Evolutionary conservation across 2,888 invertebrate species (phyloP).

Genomic region (Lissocephala sabroskyi): DNA sequence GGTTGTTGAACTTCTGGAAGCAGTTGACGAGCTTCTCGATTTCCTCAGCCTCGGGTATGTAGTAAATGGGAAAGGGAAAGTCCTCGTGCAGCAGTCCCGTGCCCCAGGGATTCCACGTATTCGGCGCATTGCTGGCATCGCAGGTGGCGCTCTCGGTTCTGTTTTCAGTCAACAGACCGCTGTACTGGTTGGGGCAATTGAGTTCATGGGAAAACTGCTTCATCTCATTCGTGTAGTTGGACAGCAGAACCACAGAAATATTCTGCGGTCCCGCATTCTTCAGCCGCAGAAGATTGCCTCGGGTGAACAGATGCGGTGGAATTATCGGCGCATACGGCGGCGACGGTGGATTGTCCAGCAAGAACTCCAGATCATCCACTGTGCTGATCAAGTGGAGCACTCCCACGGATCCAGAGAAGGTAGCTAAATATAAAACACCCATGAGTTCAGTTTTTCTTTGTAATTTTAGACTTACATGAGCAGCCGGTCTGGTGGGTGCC

Average conservation of each 20-base stretch:
- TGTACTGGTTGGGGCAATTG: slow-evolving; percentile 87
- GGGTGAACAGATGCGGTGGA: slow-evolving; percentile 77
- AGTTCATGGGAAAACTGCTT: slow-evolving; percentile 78
- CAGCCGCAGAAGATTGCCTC: slow-evolving; percentile 74
- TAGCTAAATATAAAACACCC: slow-evolving; percentile 39
- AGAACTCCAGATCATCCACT: slow-evolving; percentile 80
- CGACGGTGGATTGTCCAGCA: slow-evolving; percentile 81
- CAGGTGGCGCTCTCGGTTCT: slow-evolving; percentile 69
- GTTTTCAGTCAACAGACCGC: slow-evolving; percentile 70
- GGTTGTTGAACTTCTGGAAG: slow-evolving; percentile 80
- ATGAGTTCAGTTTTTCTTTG: background rate
- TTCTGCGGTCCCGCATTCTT: slow-evolving; percentile 74
- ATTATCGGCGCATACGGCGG: slow-evolving; percentile 87
- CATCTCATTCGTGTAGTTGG: slow-evolving; percentile 63
- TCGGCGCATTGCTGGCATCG: slow-evolving; percentile 71
- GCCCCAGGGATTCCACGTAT: slow-evolving; percentile 85
- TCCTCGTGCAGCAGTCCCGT: slow-evolving; percentile 83
- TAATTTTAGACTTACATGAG: slow-evolving; percentile 81
- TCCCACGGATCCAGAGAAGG: slow-evolving; percentile 85
- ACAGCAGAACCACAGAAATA: slow-evolving; percentile 80
- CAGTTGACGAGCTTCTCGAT: slow-evolving; percentile 77
- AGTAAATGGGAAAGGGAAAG: slow-evolving; percentile 92
- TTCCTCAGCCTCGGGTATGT: slow-evolving; percentile 76
- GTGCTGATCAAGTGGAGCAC: slow-evolving; percentile 83
- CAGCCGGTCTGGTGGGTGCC: slow-evolving; percentile 97